Evolutionary conservation across 2,888 invertebrate genomes (phyloP).

Genomic region (Pristionchus entomophagus): DNA sequence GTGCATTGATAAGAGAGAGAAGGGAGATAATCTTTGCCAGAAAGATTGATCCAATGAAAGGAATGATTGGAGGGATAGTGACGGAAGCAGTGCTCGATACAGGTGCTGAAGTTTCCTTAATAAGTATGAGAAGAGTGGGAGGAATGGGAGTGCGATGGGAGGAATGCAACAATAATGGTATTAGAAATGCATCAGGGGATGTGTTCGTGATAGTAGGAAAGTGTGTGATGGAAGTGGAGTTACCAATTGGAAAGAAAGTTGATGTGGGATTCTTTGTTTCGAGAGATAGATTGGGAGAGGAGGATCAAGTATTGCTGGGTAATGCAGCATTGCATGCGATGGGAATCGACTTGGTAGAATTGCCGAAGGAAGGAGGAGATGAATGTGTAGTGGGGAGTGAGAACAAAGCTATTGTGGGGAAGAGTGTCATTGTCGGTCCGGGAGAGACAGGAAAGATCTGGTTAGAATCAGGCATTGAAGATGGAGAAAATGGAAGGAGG

Average conservation of each 20-base stretch:
- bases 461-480: not conserved
- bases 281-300: not conserved
- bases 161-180: no score
- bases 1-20: no score
- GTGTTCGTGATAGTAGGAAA: not conserved
- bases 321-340: not conserved
- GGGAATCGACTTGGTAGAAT: not conserved
- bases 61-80: not conserved
- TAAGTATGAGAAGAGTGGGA: not conserved
- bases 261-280: not conserved
- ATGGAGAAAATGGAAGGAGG: not conserved
- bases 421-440: no score
- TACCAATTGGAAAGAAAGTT: not conserved
- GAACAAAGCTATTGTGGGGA: not conserved
- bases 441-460: not conserved
- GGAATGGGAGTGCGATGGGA: no score
- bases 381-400: not conserved
- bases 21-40: not conserved
- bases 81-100: not conserved
- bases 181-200: not conserved
- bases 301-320: not conserved
- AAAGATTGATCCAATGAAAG: not conserved
- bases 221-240: not conserved
- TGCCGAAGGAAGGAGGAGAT: not conserved
- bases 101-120: not conserved